A percentile compares a stretch with the other conserved stretches of the same genome.
These are phyloP conservation scores for Trichonephila clavipes DNA, from an alignment of 1,140 invertebrate genomes.

Conservation along the genomic window DNA sequence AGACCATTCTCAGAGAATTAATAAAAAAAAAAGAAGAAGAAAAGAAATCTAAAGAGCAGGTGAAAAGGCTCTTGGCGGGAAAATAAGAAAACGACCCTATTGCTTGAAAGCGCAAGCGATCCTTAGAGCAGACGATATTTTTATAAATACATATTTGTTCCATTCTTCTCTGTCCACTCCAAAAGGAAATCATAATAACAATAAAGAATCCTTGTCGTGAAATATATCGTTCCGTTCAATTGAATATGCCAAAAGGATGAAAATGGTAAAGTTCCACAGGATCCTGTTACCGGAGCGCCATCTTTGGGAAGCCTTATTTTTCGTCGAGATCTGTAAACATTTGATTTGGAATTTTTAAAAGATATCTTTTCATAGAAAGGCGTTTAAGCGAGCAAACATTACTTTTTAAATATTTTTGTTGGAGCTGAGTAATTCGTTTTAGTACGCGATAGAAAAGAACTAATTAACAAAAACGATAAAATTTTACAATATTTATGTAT, in stretches of 20 bases:
- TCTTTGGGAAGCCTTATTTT: not conserved
- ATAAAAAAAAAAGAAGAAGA: not conserved
- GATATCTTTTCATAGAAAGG: not conserved
- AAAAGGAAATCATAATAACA: conserved; percentile 37
- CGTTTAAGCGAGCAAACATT: no score
- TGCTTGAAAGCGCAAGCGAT: conserved; percentile 33
- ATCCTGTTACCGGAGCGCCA: not conserved
- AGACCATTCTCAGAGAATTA: conserved; percentile 26
- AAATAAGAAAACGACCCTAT: conserved; percentile 23
- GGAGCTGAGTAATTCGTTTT: no score
- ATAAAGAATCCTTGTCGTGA: conserved; percentile 43
- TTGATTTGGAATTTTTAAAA: not conserved
- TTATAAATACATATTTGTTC: conserved; percentile 39
- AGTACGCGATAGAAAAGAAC: no score
- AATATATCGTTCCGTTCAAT: conserved; percentile 43
- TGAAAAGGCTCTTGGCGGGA: conserved; percentile 26
- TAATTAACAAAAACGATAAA: no score
- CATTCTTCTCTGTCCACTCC: conserved; percentile 4
- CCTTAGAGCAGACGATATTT: conserved; percentile 29
- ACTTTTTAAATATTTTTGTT: no score
- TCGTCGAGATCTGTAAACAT: not conserved
- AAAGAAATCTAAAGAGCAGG: conserved; percentile 4
- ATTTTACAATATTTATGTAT: no score
- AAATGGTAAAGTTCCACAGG: not conserved
- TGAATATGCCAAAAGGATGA: not conserved